A percentile compares a stretch with the other conserved stretches of the same genome.
These are phyloP conservation scores for Drosophila colorata DNA, from an alignment of 2,888 invertebrate genomes.

Conservation along the genomic window DNA sequence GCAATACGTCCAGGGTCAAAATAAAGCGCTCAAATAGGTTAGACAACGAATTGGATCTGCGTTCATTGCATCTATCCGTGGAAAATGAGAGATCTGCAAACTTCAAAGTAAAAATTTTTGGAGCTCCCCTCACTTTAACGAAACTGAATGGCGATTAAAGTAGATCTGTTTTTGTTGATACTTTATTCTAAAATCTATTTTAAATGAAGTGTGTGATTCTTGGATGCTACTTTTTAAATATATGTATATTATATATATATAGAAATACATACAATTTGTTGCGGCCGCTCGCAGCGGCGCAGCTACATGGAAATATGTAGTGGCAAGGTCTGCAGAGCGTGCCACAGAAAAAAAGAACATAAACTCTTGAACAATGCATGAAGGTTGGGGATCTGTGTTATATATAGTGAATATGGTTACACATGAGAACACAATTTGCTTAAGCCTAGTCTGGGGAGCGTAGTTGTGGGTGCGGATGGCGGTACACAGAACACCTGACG, in stretches of 20 bases:
- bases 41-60: background rate
- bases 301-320: constrained; percentile 50
- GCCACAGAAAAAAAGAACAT: constrained; percentile 15
- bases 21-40: constrained; percentile 32
- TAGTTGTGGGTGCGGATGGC: constrained; percentile 13
- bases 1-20: constrained; percentile 80
- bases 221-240: constrained; percentile 46
- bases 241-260: constrained; percentile 61
- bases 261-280: constrained; percentile 62
- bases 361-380: constrained; percentile 30
- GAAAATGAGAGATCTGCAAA: background rate
- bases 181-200: constrained; percentile 72
- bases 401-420: constrained; percentile 44
- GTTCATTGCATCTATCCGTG: background rate
- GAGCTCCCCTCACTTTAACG: background rate
- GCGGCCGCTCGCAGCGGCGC: constrained; percentile 9
- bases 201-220: constrained; percentile 73
- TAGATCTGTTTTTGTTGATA: constrained; percentile 57
- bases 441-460: constrained; percentile 27
- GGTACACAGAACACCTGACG: constrained; percentile 50
- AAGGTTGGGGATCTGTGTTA: constrained; percentile 30
- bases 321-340: constrained; percentile 11
- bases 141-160: constrained; percentile 16
- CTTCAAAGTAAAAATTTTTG: background rate
- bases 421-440: constrained; percentile 50